Conservation (phyloP, 2,888 invertebrate species). For the Nephrotoma flavescens region DNA sequence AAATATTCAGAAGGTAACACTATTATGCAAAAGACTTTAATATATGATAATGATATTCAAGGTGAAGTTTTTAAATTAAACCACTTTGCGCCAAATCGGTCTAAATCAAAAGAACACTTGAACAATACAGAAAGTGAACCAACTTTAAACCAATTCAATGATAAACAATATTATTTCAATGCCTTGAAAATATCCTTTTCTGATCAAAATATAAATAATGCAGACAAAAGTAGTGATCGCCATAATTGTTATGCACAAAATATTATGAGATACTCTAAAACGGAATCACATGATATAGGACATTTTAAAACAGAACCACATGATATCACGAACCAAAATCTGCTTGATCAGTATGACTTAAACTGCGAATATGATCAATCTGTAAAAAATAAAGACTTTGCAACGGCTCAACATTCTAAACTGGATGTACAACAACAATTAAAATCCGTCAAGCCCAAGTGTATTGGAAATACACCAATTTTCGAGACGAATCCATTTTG, state of each 20-base stretch:
- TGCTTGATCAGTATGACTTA: background rate
- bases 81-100: background rate
- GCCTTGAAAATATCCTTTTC: slow-evolving; percentile 5
- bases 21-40: background rate
- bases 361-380: background rate
- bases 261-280: background rate
- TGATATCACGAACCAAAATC: background rate
- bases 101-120: background rate
- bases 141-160: background rate
- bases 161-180: background rate
- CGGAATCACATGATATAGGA: background rate
- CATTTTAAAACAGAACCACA: background rate
- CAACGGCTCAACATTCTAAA: background rate
- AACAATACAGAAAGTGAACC: background rate
- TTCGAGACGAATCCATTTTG: background rate
- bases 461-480: background rate
- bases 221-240: background rate
- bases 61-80: background rate
- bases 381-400: background rate
- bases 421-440: background rate
- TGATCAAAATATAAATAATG: background rate
- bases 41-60: background rate
- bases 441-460: background rate
- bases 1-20: background rate
- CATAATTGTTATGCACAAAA: background rate